Evolutionary conservation across 2,797 vertebrate species (phyloP), one percentile per base, ranked within the genome.

Genomic region (Nothura maculosa): DNA sequence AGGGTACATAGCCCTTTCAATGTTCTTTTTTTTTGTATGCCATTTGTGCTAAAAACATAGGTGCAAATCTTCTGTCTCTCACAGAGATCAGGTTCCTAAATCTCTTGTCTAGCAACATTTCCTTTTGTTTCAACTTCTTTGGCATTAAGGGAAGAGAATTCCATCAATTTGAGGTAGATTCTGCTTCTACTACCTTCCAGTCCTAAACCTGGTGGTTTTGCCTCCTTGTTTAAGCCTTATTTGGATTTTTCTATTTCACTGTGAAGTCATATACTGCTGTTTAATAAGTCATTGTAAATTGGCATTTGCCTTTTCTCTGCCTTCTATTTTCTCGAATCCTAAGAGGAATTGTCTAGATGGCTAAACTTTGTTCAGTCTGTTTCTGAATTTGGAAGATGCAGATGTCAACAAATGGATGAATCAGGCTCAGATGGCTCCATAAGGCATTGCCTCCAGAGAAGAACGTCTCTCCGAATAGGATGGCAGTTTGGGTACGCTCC

Each of bases 361-460:
- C 27, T 69, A 87, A 95, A 78, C 32, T 61, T 81, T 67, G 28
- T 52, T 94, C 63, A 66, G 62, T 19, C 87, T 96, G 17, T 77
- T 94, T 91, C 83, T 85, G 73, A 79, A 84, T 95, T 85, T 87
- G 74, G 77, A 91, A 92, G 87, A 94, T 91, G 64, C 57, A 95
- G 86, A 87, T 91, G 83, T 92, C 80, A 92, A 81, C 36, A 89
- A 93, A 89, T 1, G 52, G 30, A n/a, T 55, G 40, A 94, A 58
- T 85, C 70, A n/a, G 11, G 73, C 68, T 95, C 64, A 91, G 45
- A 68, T 30, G 63, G 36, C 50, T 69, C 83, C 36, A 45, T 34
- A 48, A 34, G 36, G 15, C 1, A 0, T 28, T 76, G 32, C 55
- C 32, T 57, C 9, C 10, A 48, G 67, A 85, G 67, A 43, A 87